Percentiles rank a stretch among this genome's conserved stretches.
Evolutionary conservation across 1,140 invertebrate genomes (phyloP).

Genomic region (Rhopalosiphum maidis): DNA sequence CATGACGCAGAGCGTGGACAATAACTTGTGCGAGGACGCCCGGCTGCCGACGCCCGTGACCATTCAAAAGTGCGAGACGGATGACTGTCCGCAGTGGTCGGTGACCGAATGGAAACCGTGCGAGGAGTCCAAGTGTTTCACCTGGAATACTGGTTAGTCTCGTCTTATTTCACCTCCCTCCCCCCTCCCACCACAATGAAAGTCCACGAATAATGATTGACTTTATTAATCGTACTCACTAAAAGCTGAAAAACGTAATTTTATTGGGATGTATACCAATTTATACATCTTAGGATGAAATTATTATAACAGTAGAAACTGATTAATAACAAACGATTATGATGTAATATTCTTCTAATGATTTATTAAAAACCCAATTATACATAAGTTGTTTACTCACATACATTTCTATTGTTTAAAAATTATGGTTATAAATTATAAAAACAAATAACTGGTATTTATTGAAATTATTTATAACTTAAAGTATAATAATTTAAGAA

Average conservation of each 20-base stretch:
- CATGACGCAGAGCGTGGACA: slow-evolving; percentile 68
- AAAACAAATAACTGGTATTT: too few species aligned
- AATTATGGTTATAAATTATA: background rate
- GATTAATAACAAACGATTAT: background rate
- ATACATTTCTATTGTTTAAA: background rate
- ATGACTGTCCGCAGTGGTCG: slow-evolving; percentile 77
- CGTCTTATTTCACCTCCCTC: too few species aligned
- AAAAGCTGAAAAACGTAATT: too few species aligned
- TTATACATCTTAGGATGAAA: background rate
- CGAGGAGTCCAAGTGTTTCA: slow-evolving; percentile 75
- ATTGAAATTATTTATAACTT: too few species aligned
- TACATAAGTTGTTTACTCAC: background rate
- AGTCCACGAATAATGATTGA: too few species aligned
- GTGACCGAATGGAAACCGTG: slow-evolving; percentile 75
- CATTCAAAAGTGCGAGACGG: slow-evolving; percentile 73
- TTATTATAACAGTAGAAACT: background rate
- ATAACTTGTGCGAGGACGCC: slow-evolving; percentile 74
- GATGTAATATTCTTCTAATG: too few species aligned
- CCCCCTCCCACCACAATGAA: background rate
- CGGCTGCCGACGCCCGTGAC: slow-evolving; percentile 71
- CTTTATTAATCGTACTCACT: too few species aligned
- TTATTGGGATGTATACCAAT: background rate
- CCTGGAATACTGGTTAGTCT: slow-evolving; percentile 71
- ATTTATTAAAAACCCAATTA: too few species aligned
- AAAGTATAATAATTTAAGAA: too few species aligned